Evolutionary conservation across 2,888 invertebrate genomes (phyloP), one percentile per base, ranked within the genome.

Genomic region (Athalia circularis): DNA sequence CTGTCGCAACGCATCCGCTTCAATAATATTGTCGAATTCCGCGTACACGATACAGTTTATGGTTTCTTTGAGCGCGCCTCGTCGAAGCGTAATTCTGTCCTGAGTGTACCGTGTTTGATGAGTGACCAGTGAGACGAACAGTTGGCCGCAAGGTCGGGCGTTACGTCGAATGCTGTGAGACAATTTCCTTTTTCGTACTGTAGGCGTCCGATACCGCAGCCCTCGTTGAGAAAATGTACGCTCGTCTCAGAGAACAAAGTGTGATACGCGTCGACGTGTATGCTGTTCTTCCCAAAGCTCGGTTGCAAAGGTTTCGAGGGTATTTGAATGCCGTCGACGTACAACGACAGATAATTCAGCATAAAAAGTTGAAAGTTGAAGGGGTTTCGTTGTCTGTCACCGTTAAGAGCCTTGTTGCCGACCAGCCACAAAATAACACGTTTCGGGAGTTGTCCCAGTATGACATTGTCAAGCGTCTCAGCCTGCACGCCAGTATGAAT

Each of bases 11-110:
- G 82, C 67, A 65, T 85, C 84, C 5, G 86, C 85, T 78, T 87
- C 84, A 11, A 87, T 77, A 9, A 86, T 65, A 78, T 86, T 87
- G 61, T 87, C 85, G 64, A 83, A 86, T 77, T 87, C 87, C 0
- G 84, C 82, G 70, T 86, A 85, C 4, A 85, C 65, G 5, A 87
- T 76, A 11, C 83, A 83, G 70, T 83, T 83, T 3, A 87, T 52
- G 8, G 83, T 81, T 65, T 82, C 77, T 0, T 65, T 5, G 5
- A 85, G 76, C 3, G n/a, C n/a, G 81, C 77, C 5, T 80, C 15
- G 11, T 67, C 67, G 77, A 86, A 86, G 0, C 84, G 80, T 45
- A 83, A 77, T 72, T 86, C 83, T 5, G 86, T 70, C 43, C 85
- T 77, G 6, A 86, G 68, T 62, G 80, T 83, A 3, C 84, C 84